Percentiles rank a stretch among this genome's conserved stretches.
phyloP scores from a whole-genome alignment of 2,888 invertebrate genomes.

The Caenorhabditis sp. region DNA sequence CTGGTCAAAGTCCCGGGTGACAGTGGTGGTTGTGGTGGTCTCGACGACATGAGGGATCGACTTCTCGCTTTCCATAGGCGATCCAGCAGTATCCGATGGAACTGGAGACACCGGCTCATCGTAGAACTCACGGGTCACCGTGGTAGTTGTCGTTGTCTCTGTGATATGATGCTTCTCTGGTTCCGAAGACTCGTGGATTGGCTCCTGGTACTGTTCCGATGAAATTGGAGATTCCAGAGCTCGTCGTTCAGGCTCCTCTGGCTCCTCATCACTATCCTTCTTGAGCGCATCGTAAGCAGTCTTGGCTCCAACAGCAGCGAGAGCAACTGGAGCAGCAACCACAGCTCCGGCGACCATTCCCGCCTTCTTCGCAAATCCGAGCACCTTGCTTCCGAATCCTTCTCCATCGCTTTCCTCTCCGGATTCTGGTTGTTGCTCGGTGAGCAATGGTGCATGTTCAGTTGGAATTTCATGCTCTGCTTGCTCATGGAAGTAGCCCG shows the following conservation, averaged over 20 bases:
- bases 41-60: slow-evolving; percentile 6
- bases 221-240: slow-evolving; percentile 6
- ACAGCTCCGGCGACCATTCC: slow-evolving; percentile 69
- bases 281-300: slow-evolving; percentile 66
- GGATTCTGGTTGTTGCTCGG: slow-evolving; percentile 22
- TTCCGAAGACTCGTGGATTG: slow-evolving; percentile 1
- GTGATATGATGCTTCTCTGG: slow-evolving; percentile 14
- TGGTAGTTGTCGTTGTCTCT: slow-evolving; percentile 30
- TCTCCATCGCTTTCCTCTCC: slow-evolving; percentile 52
- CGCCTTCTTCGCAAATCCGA: slow-evolving; percentile 65
- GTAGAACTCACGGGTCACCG: slow-evolving; percentile 19
- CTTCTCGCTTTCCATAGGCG: slow-evolving; percentile 7
- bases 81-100: not conserved
- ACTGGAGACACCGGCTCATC: slow-evolving; percentile 24
- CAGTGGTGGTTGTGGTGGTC: slow-evolving; percentile 24
- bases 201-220: slow-evolving; percentile 7
- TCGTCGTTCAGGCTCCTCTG: slow-evolving; percentile 19
- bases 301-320: slow-evolving; percentile 68
- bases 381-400: slow-evolving; percentile 56
- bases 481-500: slow-evolving; percentile 25
- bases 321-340: slow-evolving; percentile 66
- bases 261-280: slow-evolving; percentile 50
- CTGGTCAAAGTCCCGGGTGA: not conserved
- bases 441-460: slow-evolving; percentile 35
- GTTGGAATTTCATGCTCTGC: slow-evolving; percentile 14